Percentiles rank a stretch among this genome's conserved stretches.
phyloP scores from a whole-genome alignment of 2,113 vertebrate genomes.

The Scomber colias region DNA sequence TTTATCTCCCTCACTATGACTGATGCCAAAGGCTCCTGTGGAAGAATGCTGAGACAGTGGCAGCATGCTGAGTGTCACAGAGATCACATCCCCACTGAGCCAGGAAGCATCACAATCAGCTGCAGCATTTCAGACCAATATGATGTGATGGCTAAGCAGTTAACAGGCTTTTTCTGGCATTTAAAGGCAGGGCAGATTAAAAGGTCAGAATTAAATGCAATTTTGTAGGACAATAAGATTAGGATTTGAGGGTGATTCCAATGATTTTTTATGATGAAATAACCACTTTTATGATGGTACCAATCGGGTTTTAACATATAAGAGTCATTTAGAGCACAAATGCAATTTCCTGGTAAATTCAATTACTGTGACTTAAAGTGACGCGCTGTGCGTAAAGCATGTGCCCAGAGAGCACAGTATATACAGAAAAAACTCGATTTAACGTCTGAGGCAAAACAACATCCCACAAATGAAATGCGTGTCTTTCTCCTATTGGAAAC shows the following conservation, averaged over 20 bases:
- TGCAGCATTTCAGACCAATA: constrained; percentile 16
- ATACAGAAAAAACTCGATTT: constrained; percentile 19
- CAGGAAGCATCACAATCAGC: constrained; percentile 43
- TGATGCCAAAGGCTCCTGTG: constrained; percentile 41
- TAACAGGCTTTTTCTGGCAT: constrained; percentile 29
- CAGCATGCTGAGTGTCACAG: constrained; percentile 53
- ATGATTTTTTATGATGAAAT: background rate
- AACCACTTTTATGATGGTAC: constrained; percentile 3
- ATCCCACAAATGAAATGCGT: constrained; percentile 1
- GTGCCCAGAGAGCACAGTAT: background rate
- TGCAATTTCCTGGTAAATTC: constrained; percentile 17
- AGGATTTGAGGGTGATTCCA: background rate
- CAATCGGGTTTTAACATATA: background rate
- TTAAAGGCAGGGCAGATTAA: constrained; percentile 27
- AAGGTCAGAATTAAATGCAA: constrained; percentile 57
- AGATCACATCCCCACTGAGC: constrained; percentile 46
- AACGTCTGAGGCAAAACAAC: constrained; percentile 20
- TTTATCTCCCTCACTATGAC: constrained; percentile 39
- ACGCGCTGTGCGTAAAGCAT: constrained; percentile 57
- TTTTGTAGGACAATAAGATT: constrained; percentile 47
- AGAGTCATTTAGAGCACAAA: background rate
- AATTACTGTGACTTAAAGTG: constrained; percentile 23
- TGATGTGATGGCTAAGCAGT: constrained; percentile 7
- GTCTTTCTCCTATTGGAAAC: constrained; percentile 16
- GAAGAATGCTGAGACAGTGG: constrained; percentile 50